phyloP scores from a whole-genome alignment of 2,888 invertebrate genomes.

The Leptinotarsa haldemani region DNA sequence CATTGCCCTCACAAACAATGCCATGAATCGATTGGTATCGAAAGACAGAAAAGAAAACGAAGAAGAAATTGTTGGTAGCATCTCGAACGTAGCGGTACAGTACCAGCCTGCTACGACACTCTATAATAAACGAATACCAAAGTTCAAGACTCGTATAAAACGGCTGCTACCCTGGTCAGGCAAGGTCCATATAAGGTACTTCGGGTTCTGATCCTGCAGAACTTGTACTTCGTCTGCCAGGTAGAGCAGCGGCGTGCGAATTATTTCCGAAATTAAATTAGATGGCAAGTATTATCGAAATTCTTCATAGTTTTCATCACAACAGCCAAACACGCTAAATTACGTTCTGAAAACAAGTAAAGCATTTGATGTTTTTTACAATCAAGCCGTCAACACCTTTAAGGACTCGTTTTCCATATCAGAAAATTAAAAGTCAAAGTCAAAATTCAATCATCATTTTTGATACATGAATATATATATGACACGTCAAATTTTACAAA shows the following conservation, averaged over 20 bases:
- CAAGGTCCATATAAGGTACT: constrained; percentile 52
- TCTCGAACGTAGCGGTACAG: constrained; percentile 44
- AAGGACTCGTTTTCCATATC: too few relatives aligned
- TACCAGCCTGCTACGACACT: constrained; percentile 31
- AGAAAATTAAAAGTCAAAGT: too few relatives aligned
- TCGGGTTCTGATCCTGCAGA: constrained; percentile 47
- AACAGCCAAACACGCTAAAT: too few relatives aligned
- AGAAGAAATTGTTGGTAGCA: constrained; percentile 31
- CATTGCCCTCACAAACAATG: constrained; percentile 22
- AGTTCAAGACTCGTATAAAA: constrained; percentile 52
- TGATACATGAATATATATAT: too few relatives aligned
- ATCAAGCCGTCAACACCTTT: too few relatives aligned
- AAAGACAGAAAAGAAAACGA: constrained; percentile 22
- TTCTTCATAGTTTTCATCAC: too few relatives aligned
- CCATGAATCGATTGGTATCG: constrained; percentile 24
- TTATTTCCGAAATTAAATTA: constrained; percentile 2
- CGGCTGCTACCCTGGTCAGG: constrained; percentile 51
- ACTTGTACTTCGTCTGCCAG: constrained; percentile 41
- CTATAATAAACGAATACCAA: constrained; percentile 41
- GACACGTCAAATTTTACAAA: too few relatives aligned
- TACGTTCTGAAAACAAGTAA: too few relatives aligned
- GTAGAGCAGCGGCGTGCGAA: constrained; percentile 29
- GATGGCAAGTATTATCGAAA: too few relatives aligned
- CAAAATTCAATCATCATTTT: too few relatives aligned
- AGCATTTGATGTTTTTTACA: too few relatives aligned